Conservation (phyloP, 2,113 vertebrate genomes). For the Isurus oxyrinchus region DNA sequence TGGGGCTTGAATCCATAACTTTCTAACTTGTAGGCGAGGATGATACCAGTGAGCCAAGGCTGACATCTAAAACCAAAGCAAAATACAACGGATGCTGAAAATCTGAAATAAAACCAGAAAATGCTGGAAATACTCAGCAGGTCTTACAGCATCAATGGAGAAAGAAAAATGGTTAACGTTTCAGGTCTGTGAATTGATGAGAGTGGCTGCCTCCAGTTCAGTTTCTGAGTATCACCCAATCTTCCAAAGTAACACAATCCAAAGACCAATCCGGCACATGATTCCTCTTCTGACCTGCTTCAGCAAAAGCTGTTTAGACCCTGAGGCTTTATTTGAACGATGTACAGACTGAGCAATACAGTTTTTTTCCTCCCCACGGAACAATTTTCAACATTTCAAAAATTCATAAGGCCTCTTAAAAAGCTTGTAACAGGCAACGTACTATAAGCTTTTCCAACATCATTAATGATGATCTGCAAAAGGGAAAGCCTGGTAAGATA, state of each 20-base stretch:
- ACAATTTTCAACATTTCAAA: slow-evolving; percentile 13
- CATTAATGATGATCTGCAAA: background rate
- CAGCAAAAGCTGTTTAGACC: background rate
- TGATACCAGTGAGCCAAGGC: background rate
- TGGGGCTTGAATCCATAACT: background rate
- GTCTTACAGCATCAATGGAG: background rate
- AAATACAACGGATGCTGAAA: background rate
- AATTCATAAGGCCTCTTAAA: background rate
- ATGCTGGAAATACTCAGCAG: background rate
- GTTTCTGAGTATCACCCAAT: background rate
- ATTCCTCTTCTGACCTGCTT: background rate
- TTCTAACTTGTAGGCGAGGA: background rate
- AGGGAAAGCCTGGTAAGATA: background rate
- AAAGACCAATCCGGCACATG: background rate
- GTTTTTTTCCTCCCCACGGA: background rate
- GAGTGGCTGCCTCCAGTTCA: background rate
- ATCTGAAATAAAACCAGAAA: background rate
- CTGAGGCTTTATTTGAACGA: background rate
- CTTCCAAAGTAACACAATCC: background rate
- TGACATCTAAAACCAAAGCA: background rate
- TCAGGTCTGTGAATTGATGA: background rate
- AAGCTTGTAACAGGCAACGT: background rate
- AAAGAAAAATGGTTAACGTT: background rate
- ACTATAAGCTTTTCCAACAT: background rate
- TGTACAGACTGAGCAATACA: background rate